phyloP scores from a whole-genome alignment of 2,113 vertebrate species.

The Zosterops hypoxanthus region DNA sequence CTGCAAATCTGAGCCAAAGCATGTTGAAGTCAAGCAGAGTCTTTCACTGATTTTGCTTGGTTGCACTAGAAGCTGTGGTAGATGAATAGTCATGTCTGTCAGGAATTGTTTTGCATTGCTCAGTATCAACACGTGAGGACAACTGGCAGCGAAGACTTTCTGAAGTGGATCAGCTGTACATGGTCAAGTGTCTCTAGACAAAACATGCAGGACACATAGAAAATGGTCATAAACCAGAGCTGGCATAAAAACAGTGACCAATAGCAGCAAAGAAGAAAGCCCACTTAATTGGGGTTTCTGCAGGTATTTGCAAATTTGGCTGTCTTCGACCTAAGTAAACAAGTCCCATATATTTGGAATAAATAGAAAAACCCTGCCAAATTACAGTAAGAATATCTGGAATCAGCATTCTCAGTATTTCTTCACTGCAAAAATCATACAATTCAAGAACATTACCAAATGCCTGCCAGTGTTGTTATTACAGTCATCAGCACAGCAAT shows the following conservation, averaged over 20 bases:
- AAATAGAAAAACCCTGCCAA: not conserved
- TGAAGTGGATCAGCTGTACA: not conserved
- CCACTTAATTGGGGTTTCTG: not conserved
- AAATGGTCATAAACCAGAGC: not conserved
- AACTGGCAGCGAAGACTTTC: not conserved
- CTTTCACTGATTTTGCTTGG: not conserved
- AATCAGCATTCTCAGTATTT: not conserved
- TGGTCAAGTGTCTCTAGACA: not conserved
- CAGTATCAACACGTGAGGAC: accelerated
- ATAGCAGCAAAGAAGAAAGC: not conserved
- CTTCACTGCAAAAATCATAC: not conserved
- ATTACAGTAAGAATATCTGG: not conserved
- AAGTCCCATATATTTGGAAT: not conserved
- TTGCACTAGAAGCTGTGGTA: not conserved
- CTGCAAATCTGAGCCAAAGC: not conserved
- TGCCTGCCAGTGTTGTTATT: not conserved
- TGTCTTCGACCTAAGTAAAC: not conserved
- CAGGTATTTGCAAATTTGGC: not conserved
- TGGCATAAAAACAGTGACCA: not conserved
- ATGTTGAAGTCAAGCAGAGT: not conserved
- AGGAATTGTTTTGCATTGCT: not conserved
- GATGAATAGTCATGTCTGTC: not conserved
- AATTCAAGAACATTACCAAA: not conserved
- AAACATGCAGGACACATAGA: not conserved
- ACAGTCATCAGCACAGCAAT: not conserved